Percentiles rank a stretch among this genome's conserved stretches.
These are phyloP conservation scores for Chrysolina americana DNA, from an alignment of 2,888 invertebrate species.

Conservation along the genomic window DNA sequence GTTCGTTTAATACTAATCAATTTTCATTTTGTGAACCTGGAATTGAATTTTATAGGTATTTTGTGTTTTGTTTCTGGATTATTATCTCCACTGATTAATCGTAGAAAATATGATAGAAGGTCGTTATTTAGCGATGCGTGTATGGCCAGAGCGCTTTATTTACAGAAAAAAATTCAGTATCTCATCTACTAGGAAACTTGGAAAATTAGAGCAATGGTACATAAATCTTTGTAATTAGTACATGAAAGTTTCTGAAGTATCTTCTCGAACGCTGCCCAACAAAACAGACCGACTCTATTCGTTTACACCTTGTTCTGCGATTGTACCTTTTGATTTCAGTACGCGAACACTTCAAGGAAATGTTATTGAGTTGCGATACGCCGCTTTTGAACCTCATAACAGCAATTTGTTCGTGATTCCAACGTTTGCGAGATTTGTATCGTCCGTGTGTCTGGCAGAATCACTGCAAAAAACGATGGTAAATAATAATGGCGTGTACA, in stretches of 20 bases:
- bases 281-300: constrained; percentile 51
- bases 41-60: too few species aligned
- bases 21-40: too few species aligned
- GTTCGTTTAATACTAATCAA: too few species aligned
- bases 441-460: constrained; percentile 41
- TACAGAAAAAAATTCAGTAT: too few species aligned
- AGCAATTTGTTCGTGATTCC: constrained; percentile 52
- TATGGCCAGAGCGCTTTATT: too few species aligned
- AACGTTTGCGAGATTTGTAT: constrained; percentile 42
- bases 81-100: too few species aligned
- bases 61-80: too few species aligned
- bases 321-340: constrained; percentile 55
- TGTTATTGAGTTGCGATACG: constrained; percentile 50
- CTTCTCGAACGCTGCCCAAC: constrained; percentile 11
- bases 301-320: constrained; percentile 57
- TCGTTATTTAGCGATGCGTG: too few species aligned
- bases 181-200: too few species aligned
- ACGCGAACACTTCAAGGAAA: constrained; percentile 53
- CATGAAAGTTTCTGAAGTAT: neutral
- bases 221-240: too few species aligned
- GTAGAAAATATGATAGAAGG: too few species aligned
- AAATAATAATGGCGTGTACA: constrained; percentile 38
- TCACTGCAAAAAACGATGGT: constrained; percentile 38
- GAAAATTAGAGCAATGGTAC: too few species aligned
- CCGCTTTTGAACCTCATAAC: constrained; percentile 49